Conservation (phyloP, 2,888 invertebrate species). For the Penaeus monodon region DNA sequence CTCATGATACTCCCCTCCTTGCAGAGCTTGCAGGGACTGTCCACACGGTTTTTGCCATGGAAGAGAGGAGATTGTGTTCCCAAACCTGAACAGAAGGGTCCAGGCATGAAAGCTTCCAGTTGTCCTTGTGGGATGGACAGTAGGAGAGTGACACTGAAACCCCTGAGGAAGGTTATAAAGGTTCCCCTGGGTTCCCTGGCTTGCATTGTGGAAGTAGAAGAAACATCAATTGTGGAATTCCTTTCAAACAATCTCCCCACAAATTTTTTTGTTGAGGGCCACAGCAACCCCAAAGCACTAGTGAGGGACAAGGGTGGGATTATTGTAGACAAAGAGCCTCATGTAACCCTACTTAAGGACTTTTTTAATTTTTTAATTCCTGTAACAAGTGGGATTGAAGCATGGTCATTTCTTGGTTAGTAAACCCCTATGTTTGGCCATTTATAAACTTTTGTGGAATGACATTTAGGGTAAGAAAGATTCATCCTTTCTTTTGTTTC, state of each 20-base stretch:
- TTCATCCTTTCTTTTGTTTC: no score
- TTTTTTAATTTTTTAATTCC: no score
- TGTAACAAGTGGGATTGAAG: no score
- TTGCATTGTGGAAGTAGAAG: neutral
- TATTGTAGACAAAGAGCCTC: conserved; percentile 43
- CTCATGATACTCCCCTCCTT: conserved; percentile 23
- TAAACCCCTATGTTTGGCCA: no score
- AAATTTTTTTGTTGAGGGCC: no score
- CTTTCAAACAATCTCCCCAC: no score
- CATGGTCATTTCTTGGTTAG: no score
- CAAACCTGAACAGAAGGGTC: conserved; percentile 22
- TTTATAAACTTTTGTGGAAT: no score
- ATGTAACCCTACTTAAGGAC: conserved; percentile 38
- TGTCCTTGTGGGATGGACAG: no score
- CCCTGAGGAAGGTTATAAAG: neutral
- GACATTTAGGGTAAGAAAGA: no score
- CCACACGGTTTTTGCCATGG: conserved; percentile 24
- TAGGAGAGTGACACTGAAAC: neutral
- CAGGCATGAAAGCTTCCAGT: conserved; percentile 6
- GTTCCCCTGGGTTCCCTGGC: neutral
- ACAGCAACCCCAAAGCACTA: no score
- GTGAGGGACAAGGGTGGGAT: no score
- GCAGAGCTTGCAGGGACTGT: conserved; percentile 39
- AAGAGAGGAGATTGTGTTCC: conserved; percentile 27
- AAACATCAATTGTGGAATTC: conserved; percentile 30